Evolutionary conservation across 1,140 invertebrate genomes (phyloP).

Genomic region (Triops longicaudatus): DNA sequence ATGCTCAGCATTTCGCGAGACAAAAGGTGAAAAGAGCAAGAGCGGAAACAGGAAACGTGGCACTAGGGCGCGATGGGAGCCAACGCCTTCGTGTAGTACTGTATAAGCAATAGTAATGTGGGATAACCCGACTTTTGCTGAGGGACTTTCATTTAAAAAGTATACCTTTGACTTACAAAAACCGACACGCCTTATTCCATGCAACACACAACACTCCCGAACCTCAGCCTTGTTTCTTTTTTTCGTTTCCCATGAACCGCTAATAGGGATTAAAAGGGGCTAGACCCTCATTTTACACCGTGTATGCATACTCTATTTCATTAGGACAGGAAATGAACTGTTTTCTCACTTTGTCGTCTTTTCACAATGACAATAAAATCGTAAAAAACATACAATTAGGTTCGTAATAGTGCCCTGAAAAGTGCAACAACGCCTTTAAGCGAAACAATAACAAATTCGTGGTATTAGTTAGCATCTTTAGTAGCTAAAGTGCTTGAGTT

Average conservation of each 20-base stretch:
- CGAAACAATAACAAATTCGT: no score
- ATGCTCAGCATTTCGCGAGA: not conserved
- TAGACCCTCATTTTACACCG: not conserved
- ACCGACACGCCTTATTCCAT: not conserved
- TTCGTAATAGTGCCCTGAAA: no score
- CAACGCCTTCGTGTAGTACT: not conserved
- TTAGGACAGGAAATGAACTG: slow-evolving; percentile 8
- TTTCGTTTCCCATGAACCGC: not conserved
- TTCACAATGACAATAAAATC: not conserved
- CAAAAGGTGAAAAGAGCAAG: slow-evolving; percentile 5
- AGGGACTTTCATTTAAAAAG: not conserved
- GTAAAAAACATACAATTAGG: no score
- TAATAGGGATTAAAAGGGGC: not conserved
- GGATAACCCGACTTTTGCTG: not conserved
- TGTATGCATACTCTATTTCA: slow-evolving; percentile 7
- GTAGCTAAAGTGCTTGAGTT: no score
- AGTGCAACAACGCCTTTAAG: no score
- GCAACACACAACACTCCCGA: not conserved
- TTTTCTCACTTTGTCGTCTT: not conserved
- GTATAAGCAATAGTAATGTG: slow-evolving; percentile 15
- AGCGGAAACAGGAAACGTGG: slow-evolving; percentile 14
- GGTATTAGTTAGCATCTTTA: no score
- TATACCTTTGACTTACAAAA: not conserved
- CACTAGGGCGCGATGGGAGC: slow-evolving; percentile 13
- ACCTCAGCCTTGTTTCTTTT: not conserved